Evolutionary conservation across 2,888 invertebrate genomes (phyloP).

Genomic region (Tridacna gigas): DNA sequence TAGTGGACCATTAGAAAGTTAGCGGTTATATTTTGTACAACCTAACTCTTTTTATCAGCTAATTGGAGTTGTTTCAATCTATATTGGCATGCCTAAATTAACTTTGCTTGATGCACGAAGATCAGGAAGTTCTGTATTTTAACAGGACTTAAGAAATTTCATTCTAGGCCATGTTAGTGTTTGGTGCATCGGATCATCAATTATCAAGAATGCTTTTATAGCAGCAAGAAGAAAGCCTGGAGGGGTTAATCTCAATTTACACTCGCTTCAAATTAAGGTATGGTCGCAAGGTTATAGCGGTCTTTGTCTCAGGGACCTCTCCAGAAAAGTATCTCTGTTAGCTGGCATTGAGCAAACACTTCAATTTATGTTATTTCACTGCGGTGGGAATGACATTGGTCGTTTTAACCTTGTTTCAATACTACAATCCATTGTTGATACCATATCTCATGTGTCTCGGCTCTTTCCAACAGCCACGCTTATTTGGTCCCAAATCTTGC

Average conservation of each 20-base stretch:
- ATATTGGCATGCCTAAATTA: too few species aligned
- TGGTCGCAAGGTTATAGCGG: neutral
- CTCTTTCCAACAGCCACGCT: neutral
- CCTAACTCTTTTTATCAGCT: too few species aligned
- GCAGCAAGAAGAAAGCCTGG: neutral
- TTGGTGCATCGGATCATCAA: neutral
- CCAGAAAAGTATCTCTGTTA: neutral
- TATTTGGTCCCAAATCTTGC: neutral
- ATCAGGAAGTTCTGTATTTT: too few species aligned
- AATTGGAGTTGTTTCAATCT: too few species aligned
- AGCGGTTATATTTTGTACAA: neutral
- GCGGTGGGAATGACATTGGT: neutral
- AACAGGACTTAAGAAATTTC: neutral
- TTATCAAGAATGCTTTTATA: neutral
- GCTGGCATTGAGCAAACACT: neutral
- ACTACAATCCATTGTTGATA: neutral
- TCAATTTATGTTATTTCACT: neutral
- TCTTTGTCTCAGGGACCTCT: neutral
- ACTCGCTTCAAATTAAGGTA: neutral
- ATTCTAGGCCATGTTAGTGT: neutral
- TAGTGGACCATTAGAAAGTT: neutral
- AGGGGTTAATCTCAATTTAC: neutral
- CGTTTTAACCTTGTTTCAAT: neutral
- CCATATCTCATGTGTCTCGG: neutral
- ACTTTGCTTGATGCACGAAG: too few species aligned